Base-by-base conservation (phyloP, 2,113 vertebrate genomes). In the Pelobates fuscus region DNA sequence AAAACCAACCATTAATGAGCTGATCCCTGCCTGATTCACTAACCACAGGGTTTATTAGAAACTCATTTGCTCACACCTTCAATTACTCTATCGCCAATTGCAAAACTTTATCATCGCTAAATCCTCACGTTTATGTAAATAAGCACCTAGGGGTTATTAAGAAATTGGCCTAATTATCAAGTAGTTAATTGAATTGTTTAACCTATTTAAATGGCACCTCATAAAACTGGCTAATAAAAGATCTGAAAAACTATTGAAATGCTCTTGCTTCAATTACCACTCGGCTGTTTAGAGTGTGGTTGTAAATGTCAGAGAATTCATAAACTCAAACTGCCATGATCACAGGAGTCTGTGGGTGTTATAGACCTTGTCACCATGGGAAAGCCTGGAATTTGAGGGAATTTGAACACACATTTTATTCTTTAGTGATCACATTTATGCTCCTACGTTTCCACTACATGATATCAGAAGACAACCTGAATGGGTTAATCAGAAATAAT, bases 171-270 rank as follows among this genome's bases (percentile, higher is more conserved):
- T 49, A 49, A 49, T 49, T 49, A 49, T 49, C 10, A 49, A 15
- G 44, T 17, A 49, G 44, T 49, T 49, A 49, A 49, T 49, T 49
- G 44, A 49, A 49, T 49, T 49, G 44, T 49, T 49, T 49, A 49
- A 1, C 44, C 44, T 49, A 49, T 49, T 15, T 17, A 49, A 49
- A 49, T 49, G 44, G 1, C 44, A 17, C 44, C 1, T 49, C 44
- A 17, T 49, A 49, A 49, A 49, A 14, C 44, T 18, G 17, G 44
- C 44, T 41, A 49, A 49, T 49, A 49, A 49, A 49, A 49, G 32
- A 49, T 49, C 44, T 3, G 15, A 37, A 37, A 37, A 49, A 8
- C 1, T 12, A 14, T 49, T 3, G 44, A 49, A 49, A 17, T 4
- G 10, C 44, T 49, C 4, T 17, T 49, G 4, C 44, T 49, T 14